Evolutionary conservation across 2,888 invertebrate species (phyloP), one percentile per base, ranked within the genome.

Genomic region (Drosophila phalerata): DNA sequence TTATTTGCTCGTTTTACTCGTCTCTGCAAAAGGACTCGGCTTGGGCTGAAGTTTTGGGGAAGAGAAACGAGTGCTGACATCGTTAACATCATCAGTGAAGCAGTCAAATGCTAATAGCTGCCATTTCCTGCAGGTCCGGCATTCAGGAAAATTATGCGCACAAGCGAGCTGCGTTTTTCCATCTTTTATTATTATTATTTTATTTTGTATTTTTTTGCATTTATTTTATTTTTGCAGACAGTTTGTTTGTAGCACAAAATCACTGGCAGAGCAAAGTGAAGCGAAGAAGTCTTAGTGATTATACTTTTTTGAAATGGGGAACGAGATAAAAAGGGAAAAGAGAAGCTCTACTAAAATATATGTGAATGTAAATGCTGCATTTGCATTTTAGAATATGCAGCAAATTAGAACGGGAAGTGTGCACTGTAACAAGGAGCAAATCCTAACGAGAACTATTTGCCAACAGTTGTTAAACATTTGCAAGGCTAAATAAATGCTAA

Each of bases 31-130:
- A n/a, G 53, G 30, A 40, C 43, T 56, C n/a, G 11, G 22, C 8
- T 32, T 13, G 30, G 30, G 30, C 25, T 38, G 15, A 38, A 38
- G 30, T 9, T n/a, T n/a, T 30, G 13, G 11, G 22, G 40, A 10
- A 30, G 5, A 34, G 45, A 6, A 13, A 15, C 0, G 45, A 15
- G 42, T 38, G 45, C 11, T 81, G 87, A 73, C 87, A 85, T 84
- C 84, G 84, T 87, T 84, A 87, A 84, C 84, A 82, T 84, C 84
- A 84, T 84, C 87, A 84, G 84, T 87, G 85, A 85, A 85, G 87
- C 87, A 85, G 84, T 85, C 84, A 87, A 85, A 85, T 85, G 84
- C 87, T 85, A 85, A 85, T 87, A 85, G 84, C 87, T 82, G 82
- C 85, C 85, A 87, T 85, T 85, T 85, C 84, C 84, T 85, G 87